These are phyloP conservation scores for Pediacus dermestoides DNA, from an alignment of 2,888 invertebrate species.

Conservation along the genomic window DNA sequence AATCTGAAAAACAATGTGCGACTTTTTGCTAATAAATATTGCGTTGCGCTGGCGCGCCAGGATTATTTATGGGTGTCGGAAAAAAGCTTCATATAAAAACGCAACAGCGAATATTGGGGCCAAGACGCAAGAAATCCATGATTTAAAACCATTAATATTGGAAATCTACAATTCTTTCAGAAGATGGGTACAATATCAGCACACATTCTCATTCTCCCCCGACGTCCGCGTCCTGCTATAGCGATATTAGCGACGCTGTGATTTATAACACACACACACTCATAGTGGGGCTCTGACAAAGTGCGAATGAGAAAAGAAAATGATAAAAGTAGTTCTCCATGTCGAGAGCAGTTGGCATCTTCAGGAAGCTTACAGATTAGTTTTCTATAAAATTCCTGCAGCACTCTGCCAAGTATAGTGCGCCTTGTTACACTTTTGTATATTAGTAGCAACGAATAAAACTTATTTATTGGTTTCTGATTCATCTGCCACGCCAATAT, in stretches of 20 bases:
- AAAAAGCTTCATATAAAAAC: too few relatives aligned
- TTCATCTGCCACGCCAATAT: too few relatives aligned
- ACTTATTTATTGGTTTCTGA: too few relatives aligned
- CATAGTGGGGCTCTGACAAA: constrained; percentile 35
- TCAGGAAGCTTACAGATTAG: constrained; percentile 27
- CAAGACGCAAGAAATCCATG: constrained; percentile 22
- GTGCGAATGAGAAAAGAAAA: constrained; percentile 38
- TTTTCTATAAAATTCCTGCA: constrained; percentile 25
- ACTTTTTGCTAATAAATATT: too few relatives aligned
- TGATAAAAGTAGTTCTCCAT: constrained; percentile 36
- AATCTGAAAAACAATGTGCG: constrained; percentile 18
- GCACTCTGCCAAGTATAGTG: too few relatives aligned
- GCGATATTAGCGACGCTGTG: constrained; percentile 39
- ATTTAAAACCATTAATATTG: constrained; percentile 30
- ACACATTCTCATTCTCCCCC: constrained; percentile 10
- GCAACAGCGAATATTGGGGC: background rate
- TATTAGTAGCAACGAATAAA: too few relatives aligned
- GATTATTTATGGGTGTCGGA: too few relatives aligned
- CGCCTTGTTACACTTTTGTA: too few relatives aligned
- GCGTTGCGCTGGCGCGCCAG: too few relatives aligned
- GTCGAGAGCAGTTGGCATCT: constrained; percentile 32
- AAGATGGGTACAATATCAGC: constrained; percentile 1
- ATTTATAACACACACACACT: constrained; percentile 36
- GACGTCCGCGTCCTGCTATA: constrained; percentile 17
- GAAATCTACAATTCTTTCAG: constrained; percentile 19